Conservation (phyloP, 2,888 invertebrate genomes). For the Buathra laborator region DNA sequence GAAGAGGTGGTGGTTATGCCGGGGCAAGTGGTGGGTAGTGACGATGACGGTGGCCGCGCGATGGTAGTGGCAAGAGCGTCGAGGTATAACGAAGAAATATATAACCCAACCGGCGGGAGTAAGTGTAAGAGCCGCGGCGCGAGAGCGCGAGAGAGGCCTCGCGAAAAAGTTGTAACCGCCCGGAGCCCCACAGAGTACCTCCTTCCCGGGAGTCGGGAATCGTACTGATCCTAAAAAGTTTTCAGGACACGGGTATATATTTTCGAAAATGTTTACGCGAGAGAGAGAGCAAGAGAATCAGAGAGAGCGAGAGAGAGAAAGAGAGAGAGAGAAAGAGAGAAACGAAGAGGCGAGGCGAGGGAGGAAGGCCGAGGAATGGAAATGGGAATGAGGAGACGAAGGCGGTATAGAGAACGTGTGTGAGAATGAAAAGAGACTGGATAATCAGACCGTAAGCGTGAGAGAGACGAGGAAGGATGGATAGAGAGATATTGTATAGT, state of each 20-base stretch:
- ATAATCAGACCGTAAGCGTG: not conserved
- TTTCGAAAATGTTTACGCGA: conserved; percentile 71
- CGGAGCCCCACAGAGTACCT: conserved; percentile 61
- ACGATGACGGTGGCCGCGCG: conserved; percentile 29
- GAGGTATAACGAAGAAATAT: conserved; percentile 15
- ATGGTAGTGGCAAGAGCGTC: conserved; percentile 33
- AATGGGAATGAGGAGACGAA: conserved; percentile 33
- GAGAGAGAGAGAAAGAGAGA: conserved; percentile 37
- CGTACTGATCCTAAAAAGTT: conserved; percentile 77
- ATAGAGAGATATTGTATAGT: conserved; percentile 24
- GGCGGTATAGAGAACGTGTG: not conserved
- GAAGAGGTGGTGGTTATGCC: conserved; percentile 25
- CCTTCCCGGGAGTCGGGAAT: conserved; percentile 72
- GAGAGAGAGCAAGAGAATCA: conserved; percentile 39
- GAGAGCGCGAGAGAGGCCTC: conserved; percentile 46
- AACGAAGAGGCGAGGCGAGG: conserved; percentile 23
- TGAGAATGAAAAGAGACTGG: not conserved
- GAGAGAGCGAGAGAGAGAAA: conserved; percentile 35
- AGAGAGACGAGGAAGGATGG: conserved; percentile 21
- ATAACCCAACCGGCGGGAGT: conserved; percentile 11
- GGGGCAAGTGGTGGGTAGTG: conserved; percentile 32
- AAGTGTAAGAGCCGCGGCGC: conserved; percentile 41
- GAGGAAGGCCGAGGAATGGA: conserved; percentile 7
- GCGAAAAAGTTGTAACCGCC: conserved; percentile 13
- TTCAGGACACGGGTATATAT: conserved; percentile 70